Conservation (phyloP, 30 jellyfish, hydroid and myxozoan species). For the Sanderia malayensis region DNA sequence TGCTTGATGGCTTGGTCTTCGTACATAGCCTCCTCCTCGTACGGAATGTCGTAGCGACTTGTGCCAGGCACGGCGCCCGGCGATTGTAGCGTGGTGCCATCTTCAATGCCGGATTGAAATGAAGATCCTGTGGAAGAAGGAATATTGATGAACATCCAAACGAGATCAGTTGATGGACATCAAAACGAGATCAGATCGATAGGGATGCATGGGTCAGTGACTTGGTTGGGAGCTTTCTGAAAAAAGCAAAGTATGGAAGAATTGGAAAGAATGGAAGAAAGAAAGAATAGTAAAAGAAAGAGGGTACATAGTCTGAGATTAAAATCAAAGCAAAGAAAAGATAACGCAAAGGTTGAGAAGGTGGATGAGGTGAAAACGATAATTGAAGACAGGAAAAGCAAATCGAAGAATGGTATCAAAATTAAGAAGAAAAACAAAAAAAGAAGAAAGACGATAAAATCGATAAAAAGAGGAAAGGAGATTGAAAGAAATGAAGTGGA, state of each 20-base stretch:
- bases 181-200: not conserved
- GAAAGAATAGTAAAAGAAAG: not conserved
- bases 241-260: not conserved
- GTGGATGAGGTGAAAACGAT: no score
- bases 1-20: no score
- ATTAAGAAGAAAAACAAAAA: no score
- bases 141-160: not conserved
- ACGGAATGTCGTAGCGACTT: not conserved
- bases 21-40: not conserved
- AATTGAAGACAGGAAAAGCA: no score
- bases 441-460: no score
- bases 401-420: no score
- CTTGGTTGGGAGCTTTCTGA: no score
- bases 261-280: not conserved
- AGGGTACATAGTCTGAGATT: not conserved
- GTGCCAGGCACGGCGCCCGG: not conserved
- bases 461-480: not conserved
- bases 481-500: not conserved
- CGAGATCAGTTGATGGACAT: not conserved
- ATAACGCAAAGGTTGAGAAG: no score
- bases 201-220: not conserved
- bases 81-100: not conserved
- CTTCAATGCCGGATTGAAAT: slow-evolving; percentile 1
- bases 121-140: not conserved
- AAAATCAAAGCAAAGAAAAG: no score